phyloP scores from a whole-genome alignment of 2,797 vertebrate species.

The Protonibea diacanthus region DNA sequence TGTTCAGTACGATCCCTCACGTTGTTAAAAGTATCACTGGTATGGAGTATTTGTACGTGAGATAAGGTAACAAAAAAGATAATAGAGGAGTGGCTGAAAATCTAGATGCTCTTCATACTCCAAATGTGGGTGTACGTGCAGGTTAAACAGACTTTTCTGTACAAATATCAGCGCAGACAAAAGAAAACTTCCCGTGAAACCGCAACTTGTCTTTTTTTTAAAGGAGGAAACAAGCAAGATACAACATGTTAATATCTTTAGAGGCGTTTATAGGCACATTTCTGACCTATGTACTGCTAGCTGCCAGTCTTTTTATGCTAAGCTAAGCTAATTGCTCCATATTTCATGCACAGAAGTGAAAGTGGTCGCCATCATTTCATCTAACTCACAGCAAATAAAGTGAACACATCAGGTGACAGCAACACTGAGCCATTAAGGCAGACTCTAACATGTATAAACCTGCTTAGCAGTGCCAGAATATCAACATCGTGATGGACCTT shows the following conservation, averaged over 20 bases:
- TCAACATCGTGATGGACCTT: no score
- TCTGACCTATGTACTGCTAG: not conserved
- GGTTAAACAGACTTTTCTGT: not conserved
- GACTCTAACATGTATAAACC: not conserved
- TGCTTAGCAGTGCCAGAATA: not conserved
- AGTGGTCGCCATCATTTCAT: not conserved
- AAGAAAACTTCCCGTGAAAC: not conserved
- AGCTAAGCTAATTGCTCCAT: not conserved
- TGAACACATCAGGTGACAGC: not conserved
- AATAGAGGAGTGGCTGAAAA: not conserved
- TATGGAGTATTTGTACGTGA: slow-evolving; percentile 6
- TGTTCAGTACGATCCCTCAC: no score
- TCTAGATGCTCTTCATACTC: not conserved
- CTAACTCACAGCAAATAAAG: not conserved
- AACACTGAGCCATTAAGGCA: not conserved
- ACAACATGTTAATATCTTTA: not conserved
- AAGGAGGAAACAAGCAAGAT: slow-evolving; percentile 7
- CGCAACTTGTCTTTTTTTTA: not conserved
- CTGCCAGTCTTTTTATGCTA: not conserved
- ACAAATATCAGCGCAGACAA: not conserved
- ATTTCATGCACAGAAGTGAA: not conserved
- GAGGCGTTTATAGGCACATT: not conserved
- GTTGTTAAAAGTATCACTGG: not conserved
- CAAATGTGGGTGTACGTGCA: not conserved
- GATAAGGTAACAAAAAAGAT: not conserved